Conservation (phyloP, 2,113 vertebrate genomes). For the Chionis minor region DNA sequence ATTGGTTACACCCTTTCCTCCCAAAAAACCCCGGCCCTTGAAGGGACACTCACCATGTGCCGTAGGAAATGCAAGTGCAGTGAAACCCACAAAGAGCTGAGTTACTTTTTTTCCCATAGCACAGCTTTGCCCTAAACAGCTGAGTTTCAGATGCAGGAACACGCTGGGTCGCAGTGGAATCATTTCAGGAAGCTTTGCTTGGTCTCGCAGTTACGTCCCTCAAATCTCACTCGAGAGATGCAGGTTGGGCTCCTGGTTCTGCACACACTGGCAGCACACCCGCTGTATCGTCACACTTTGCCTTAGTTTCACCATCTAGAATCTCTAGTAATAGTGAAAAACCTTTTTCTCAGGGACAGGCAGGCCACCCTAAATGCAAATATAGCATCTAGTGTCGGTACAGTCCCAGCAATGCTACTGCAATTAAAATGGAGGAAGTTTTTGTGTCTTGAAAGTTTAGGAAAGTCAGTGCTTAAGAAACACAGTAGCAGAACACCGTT, state of each 20-base stretch:
- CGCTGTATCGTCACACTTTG: background rate
- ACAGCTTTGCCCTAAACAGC: background rate
- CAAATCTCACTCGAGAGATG: background rate
- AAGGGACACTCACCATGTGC: background rate
- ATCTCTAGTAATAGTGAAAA: background rate
- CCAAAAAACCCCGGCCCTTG: background rate
- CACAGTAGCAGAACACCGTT: background rate
- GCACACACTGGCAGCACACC: background rate
- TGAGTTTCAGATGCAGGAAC: background rate
- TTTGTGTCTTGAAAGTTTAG: background rate
- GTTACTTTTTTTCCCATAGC: background rate
- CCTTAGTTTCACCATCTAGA: background rate
- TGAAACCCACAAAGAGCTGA: background rate
- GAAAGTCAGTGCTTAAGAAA: background rate
- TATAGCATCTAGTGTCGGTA: background rate
- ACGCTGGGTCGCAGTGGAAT: background rate
- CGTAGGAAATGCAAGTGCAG: background rate
- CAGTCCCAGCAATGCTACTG: background rate
- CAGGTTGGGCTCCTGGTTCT: background rate
- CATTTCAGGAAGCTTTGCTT: background rate
- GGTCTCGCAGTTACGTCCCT: background rate
- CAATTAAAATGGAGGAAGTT: background rate
- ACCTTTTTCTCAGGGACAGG: background rate
- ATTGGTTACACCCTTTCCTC: slow-evolving; percentile 5
- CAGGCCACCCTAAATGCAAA: background rate